Evolutionary conservation across 2,888 invertebrate species (phyloP).

Genomic region (Agonopterix subpropinquella): DNA sequence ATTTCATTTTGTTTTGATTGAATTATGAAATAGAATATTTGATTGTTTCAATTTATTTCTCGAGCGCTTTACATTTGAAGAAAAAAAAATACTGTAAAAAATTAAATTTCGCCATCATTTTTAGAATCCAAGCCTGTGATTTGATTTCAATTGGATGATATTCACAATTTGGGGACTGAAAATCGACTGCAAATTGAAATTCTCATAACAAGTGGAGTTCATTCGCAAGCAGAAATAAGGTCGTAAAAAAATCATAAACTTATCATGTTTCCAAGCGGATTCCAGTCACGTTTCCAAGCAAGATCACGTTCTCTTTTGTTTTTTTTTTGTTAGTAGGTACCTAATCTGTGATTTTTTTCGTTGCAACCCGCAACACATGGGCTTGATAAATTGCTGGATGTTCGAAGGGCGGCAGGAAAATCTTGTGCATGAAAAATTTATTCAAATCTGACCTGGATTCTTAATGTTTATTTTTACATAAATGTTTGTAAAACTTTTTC

Average conservation of each 20-base stretch:
- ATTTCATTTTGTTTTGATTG: no score
- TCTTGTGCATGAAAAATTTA: conserved; percentile 51
- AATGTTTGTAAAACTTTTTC: neutral
- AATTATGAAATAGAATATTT: no score
- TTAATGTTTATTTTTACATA: conserved; percentile 15
- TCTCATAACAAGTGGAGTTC: conserved; percentile 19
- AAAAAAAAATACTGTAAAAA: no score
- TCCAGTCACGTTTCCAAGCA: conserved; percentile 41
- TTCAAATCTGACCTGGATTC: conserved; percentile 5
- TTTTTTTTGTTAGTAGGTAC: conserved; percentile 36
- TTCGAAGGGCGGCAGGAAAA: conserved; percentile 30
- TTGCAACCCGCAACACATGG: conserved; percentile 44
- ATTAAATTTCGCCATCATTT: neutral
- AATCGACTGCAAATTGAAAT: conserved; percentile 20
- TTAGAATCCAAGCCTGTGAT: neutral
- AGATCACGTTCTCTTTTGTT: conserved; percentile 51
- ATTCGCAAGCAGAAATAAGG: conserved; percentile 25
- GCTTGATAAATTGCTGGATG: conserved; percentile 53
- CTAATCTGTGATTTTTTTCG: conserved; percentile 49
- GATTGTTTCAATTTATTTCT: no score
- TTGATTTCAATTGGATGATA: conserved; percentile 1
- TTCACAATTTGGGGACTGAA: conserved; percentile 5
- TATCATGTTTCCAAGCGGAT: conserved; percentile 32
- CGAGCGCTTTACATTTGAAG: no score
- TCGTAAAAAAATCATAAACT: conserved; percentile 51